Evolutionary conservation across 1,140 invertebrate genomes (phyloP), one percentile per base, ranked within the genome.

Genomic region (Bombus sylvicola): DNA sequence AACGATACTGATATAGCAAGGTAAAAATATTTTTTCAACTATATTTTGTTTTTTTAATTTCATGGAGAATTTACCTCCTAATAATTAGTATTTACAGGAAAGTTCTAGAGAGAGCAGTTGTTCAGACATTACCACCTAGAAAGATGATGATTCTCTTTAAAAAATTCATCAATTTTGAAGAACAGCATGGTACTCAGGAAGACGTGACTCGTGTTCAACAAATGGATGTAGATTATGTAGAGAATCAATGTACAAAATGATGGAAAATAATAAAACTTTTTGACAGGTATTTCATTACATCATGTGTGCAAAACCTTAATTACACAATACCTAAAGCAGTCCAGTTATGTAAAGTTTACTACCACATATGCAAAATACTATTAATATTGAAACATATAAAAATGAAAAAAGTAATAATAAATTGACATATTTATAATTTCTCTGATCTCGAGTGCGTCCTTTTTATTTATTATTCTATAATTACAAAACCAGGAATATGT

Each of bases 141-240:
- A 98, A 98, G 93, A 98, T 99, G 97, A 97, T 97, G 90, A 96
- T 96, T 3, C 94, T 99, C 6, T 98, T 97, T 94, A 98, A 98
- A 92, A 98, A 98, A 92, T 99, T 97, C 95, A 95, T 98, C n/a
- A 96, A 96, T 74, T 97, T 98, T 87, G 98, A 99, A 94, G 96
- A 97, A 92, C 96, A 96, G 82, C 95, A 97, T 91, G 98, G 98
- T 9, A 97, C 96, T 43, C 91, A 95, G 15, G 96, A 97, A 41
- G 96, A 96, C 37, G 95, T 97, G n/a, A 95, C 96, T 39, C 95
- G 95, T 69, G 97, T 98, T 41, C 95, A 96, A 91, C 93, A 96
- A 87, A 95, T 96, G 78, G 97, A 97, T 10, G 88, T 95, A 12
- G 95, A 97, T 66, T 97, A 96, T 89, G 96, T 97, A 39, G 95